These are phyloP conservation scores for Platynereis dumerilii DNA, from an alignment of 2,888 invertebrate species.

Conservation along the genomic window DNA sequence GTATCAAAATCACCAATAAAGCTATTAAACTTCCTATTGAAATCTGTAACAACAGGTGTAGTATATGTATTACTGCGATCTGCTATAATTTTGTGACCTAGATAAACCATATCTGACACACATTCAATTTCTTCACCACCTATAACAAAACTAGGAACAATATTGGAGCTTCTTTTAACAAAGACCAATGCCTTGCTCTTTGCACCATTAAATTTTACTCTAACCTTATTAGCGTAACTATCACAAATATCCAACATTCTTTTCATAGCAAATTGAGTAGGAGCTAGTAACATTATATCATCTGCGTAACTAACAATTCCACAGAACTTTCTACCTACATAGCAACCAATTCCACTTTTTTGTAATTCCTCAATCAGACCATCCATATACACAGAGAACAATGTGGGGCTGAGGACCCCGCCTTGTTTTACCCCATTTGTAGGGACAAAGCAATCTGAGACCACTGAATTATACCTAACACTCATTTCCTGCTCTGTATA, in stretches of 20 bases:
- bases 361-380: neutral
- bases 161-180: neutral
- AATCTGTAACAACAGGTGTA: neutral
- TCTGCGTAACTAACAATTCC: constrained; percentile 1
- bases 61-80: neutral
- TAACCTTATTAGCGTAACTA: neutral
- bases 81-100: neutral
- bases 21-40: constrained; percentile 5
- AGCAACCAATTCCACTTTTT: neutral
- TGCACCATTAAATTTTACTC: neutral
- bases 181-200: constrained; percentile 2
- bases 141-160: neutral
- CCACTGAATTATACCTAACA: neutral
- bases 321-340: neutral
- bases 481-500: neutral
- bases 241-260: neutral
- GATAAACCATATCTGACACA: neutral
- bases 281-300: constrained; percentile 3
- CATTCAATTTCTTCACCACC: neutral
- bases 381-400: constrained; percentile 4
- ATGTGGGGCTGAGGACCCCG: neutral
- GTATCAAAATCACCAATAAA: no score
- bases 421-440: constrained; percentile 2
- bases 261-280: neutral
- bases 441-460: neutral